Percentiles rank a stretch among this genome's conserved stretches.
Evolutionary conservation across 2,797 vertebrate genomes (phyloP).

Genomic region (Neomorphus geoffroyi): DNA sequence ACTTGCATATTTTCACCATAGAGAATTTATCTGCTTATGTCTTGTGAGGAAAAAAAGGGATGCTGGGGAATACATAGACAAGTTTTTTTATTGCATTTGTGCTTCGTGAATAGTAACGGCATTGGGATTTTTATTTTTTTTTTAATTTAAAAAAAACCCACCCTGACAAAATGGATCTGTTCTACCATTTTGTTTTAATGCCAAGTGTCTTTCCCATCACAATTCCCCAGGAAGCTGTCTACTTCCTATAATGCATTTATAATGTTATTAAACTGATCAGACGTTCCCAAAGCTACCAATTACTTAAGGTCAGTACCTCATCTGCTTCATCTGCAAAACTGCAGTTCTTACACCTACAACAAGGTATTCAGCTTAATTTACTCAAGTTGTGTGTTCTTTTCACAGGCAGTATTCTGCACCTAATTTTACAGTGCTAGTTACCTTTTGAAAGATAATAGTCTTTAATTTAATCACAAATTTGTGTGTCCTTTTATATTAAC

Average conservation of each 20-base stretch:
- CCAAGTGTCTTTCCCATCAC: neutral
- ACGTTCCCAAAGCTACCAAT: neutral
- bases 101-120: neutral
- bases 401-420: neutral
- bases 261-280: neutral
- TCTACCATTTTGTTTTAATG: neutral
- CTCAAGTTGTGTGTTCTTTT: neutral
- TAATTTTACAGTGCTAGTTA: neutral
- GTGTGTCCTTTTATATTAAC: neutral
- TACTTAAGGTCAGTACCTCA: neutral
- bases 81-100: neutral
- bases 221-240: neutral
- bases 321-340: neutral
- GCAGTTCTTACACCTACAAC: neutral
- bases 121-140: neutral
- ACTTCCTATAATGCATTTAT: neutral
- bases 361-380: neutral
- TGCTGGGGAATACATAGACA: neutral
- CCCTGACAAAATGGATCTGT: neutral
- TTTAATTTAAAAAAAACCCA: neutral
- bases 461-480: neutral
- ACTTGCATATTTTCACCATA: neutral
- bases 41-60: neutral
- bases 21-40: neutral
- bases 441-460: neutral